These are phyloP conservation scores for Frankliniella fusca DNA, from an alignment of 2,888 invertebrate genomes.

Conservation along the genomic window DNA sequence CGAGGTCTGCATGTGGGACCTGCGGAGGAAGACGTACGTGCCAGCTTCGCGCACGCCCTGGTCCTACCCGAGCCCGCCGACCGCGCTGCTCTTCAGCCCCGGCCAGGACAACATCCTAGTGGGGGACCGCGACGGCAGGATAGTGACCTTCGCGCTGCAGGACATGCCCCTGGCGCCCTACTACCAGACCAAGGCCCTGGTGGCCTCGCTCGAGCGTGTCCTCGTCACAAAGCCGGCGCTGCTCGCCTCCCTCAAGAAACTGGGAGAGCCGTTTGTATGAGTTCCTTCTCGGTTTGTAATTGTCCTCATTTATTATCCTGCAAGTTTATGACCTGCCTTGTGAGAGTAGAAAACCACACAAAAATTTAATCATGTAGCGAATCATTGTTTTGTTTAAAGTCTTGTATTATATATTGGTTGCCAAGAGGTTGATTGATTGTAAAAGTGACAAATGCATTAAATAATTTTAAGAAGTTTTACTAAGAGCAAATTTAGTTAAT, in stretches of 20 bases:
- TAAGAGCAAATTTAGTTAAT: neutral
- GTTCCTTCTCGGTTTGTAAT: no score
- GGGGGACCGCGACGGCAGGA: constrained; percentile 62
- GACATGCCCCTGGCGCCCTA: constrained; percentile 72
- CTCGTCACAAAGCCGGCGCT: constrained; percentile 61
- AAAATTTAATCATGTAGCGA: no score
- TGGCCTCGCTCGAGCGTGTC: constrained; percentile 59
- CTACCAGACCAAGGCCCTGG: constrained; percentile 61
- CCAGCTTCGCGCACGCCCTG: constrained; percentile 60
- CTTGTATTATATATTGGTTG: no score
- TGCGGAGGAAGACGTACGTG: constrained; percentile 65
- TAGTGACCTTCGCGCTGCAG: constrained; percentile 65
- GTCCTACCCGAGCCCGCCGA: constrained; percentile 43
- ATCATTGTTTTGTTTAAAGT: no score
- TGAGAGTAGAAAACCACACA: no score
- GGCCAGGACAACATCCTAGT: constrained; percentile 66
- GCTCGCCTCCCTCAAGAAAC: constrained; percentile 57
- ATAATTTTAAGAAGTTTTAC: neutral
- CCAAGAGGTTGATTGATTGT: no score
- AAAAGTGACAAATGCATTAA: neutral
- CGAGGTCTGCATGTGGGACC: constrained; percentile 72
- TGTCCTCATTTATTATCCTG: no score
- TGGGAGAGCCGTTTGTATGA: constrained; percentile 44
- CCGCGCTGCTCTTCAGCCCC: constrained; percentile 59
- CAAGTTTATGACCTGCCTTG: no score